A percentile compares a stretch with the other conserved stretches of the same genome.
These are phyloP conservation scores for Spialia ferax DNA, from an alignment of 2,888 invertebrate genomes.

Conservation along the genomic window DNA sequence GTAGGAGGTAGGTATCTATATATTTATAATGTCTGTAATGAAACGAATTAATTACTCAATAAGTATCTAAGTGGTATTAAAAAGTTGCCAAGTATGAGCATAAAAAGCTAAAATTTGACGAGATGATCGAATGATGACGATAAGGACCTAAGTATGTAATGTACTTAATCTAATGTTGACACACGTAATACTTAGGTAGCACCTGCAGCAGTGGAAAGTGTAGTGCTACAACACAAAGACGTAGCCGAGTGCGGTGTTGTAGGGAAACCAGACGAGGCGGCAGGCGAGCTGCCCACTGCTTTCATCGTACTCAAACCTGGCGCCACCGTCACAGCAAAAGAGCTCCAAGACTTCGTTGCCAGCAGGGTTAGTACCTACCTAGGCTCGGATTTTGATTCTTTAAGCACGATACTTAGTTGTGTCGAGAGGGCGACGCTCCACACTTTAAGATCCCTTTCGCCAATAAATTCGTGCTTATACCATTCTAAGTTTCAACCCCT, in stretches of 20 bases:
- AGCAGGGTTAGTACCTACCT: slow-evolving; percentile 73
- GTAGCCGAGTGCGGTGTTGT: slow-evolving; percentile 93
- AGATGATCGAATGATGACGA: no score
- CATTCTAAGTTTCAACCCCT: no score
- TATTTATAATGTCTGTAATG: no score
- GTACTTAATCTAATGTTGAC: neutral
- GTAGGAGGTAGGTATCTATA: no score
- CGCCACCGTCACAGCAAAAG: slow-evolving; percentile 78
- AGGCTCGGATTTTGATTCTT: neutral
- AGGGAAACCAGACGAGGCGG: slow-evolving; percentile 89
- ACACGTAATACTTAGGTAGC: slow-evolving; percentile 82
- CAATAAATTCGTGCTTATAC: no score
- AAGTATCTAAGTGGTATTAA: no score
- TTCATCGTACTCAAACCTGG: slow-evolving; percentile 89
- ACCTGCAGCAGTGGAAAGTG: slow-evolving; percentile 93
- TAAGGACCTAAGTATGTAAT: no score
- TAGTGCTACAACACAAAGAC: slow-evolving; percentile 89
- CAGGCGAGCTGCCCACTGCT: slow-evolving; percentile 92
- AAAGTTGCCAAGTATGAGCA: neutral
- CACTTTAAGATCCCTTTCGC: no score
- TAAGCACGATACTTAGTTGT: no score
- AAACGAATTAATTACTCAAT: neutral
- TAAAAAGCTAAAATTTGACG: neutral
- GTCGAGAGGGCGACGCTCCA: no score
- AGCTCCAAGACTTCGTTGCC: slow-evolving; percentile 85